A percentile compares a stretch with the other conserved stretches of the same genome.
These are phyloP conservation scores for Thunnus thynnus DNA, from an alignment of 2,113 vertebrate species.

Conservation along the genomic window DNA sequence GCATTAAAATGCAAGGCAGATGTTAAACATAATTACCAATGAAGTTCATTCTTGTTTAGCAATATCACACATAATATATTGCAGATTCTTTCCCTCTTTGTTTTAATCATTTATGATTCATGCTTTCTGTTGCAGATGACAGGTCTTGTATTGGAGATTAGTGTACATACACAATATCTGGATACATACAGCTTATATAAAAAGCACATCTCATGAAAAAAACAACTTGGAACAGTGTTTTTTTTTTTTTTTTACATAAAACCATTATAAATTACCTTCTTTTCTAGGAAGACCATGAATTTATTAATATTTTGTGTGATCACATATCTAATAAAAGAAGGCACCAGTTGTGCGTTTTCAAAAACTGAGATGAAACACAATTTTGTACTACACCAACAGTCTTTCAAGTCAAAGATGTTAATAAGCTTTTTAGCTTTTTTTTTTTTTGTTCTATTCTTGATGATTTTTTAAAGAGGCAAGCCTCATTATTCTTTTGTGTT, in stretches of 20 bases:
- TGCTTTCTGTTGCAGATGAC: slow-evolving; percentile 12
- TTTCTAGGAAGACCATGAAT: neutral
- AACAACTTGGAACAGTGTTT: too few relatives aligned
- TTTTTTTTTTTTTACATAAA: too few relatives aligned
- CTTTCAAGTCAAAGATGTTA: neutral
- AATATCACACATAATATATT: neutral
- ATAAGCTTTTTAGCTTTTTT: neutral
- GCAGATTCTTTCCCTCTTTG: slow-evolving; percentile 6
- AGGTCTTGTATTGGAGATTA: neutral
- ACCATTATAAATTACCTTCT: too few relatives aligned
- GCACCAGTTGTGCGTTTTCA: neutral
- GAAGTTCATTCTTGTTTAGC: slow-evolving; percentile 20
- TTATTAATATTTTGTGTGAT: neutral
- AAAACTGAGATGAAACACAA: neutral
- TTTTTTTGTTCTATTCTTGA: too few relatives aligned
- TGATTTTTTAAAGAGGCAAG: too few relatives aligned
- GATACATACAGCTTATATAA: too few relatives aligned
- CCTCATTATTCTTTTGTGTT: neutral
- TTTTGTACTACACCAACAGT: too few relatives aligned
- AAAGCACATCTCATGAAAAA: too few relatives aligned
- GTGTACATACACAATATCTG: too few relatives aligned
- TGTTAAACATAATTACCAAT: slow-evolving; percentile 40
- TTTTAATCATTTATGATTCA: slow-evolving; percentile 34
- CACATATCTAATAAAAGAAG: neutral
- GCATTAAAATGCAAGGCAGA: slow-evolving; percentile 51